A percentile compares a stretch with the other conserved stretches of the same genome.
Conservation (phyloP, 2,113 vertebrate species). For the Eudorcas thomsonii region DNA sequence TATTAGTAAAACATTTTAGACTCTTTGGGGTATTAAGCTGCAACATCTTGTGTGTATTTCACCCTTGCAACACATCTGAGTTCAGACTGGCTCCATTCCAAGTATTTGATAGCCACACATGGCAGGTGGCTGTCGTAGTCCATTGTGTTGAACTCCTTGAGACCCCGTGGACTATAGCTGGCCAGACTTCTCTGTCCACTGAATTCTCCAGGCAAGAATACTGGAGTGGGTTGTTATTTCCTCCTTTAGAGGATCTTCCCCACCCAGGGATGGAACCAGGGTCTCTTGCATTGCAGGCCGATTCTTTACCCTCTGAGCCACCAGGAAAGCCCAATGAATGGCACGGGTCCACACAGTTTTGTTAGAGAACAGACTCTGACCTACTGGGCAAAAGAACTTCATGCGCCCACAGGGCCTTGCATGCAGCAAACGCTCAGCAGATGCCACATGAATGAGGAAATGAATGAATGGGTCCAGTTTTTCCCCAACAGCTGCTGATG, state of each 20-base stretch:
- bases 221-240: not conserved
- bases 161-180: not conserved
- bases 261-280: not conserved
- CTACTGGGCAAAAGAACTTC: not conserved
- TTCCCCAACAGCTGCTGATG: not conserved
- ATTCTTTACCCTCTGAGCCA: not conserved
- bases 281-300: not conserved
- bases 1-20: not conserved
- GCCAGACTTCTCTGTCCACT: not conserved
- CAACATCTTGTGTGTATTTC: not conserved
- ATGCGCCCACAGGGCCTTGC: not conserved
- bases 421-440: fast-evolving
- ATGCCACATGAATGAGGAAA: not conserved
- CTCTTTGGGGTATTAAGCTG: not conserved
- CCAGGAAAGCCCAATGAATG: not conserved
- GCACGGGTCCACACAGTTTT: not conserved
- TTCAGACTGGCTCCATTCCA: not conserved
- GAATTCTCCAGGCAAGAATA: not conserved
- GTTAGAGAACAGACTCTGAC: not conserved
- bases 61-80: not conserved
- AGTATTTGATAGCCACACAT: not conserved
- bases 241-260: not conserved
- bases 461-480: not conserved
- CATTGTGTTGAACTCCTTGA: not conserved
- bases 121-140: fast-evolving